These are phyloP conservation scores for Hycleus cichorii DNA, from an alignment of 1,140 invertebrate genomes.

Conservation along the genomic window DNA sequence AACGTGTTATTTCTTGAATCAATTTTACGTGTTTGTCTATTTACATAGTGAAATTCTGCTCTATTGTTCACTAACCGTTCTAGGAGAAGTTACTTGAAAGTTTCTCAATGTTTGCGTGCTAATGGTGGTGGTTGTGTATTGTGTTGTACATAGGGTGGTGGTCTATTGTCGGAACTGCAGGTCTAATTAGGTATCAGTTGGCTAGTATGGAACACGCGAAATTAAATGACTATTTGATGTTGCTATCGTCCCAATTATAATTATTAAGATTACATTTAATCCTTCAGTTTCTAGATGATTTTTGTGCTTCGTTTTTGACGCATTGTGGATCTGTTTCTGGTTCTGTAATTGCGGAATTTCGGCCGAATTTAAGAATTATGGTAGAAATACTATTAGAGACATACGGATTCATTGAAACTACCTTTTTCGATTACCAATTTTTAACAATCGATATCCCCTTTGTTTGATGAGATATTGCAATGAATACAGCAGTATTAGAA, in stretches of 20 bases:
- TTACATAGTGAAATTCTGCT: neutral
- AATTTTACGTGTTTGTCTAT: conserved; percentile 10
- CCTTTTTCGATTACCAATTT: too few relatives aligned
- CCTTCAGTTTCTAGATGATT: too few relatives aligned
- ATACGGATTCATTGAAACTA: too few relatives aligned
- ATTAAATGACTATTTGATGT: conserved; percentile 7
- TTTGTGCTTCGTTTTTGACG: too few relatives aligned
- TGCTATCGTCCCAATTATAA: neutral
- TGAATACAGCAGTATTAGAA: too few relatives aligned
- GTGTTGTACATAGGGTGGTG: neutral
- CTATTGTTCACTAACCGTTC: neutral
- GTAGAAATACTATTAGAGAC: too few relatives aligned
- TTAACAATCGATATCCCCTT: too few relatives aligned
- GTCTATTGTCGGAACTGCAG: conserved; percentile 15
- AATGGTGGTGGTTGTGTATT: neutral
- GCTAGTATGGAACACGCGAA: conserved; percentile 10
- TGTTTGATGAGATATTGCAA: too few relatives aligned
- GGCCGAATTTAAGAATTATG: too few relatives aligned
- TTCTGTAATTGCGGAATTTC: too few relatives aligned
- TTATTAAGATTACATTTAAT: too few relatives aligned
- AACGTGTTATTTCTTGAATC: neutral
- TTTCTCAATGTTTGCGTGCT: conserved; percentile 5
- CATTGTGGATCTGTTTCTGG: too few relatives aligned
- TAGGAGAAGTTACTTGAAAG: conserved; percentile 10
- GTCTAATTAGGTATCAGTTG: conserved; percentile 15